phyloP scores from a whole-genome alignment of 2,113 vertebrate species.

The Hystrix cristata region DNA sequence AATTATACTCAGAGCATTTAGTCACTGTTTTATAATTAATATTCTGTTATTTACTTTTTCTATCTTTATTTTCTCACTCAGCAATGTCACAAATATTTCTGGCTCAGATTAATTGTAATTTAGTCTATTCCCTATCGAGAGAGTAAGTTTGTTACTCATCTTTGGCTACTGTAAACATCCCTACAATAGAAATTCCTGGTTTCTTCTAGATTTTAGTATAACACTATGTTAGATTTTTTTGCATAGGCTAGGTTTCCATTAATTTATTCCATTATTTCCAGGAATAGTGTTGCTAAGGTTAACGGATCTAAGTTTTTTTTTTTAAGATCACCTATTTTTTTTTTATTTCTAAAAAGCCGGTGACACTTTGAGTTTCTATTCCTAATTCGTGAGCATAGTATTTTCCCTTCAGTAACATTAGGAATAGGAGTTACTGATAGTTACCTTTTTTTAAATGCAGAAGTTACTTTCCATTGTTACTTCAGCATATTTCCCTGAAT shows the following conservation, averaged over 20 bases:
- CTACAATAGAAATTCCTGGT: neutral
- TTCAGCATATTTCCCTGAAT: neutral
- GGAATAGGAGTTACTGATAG: neutral
- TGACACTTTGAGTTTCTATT: neutral
- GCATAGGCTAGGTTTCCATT: neutral
- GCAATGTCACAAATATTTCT: neutral
- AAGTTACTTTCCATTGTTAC: neutral
- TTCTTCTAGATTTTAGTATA: neutral
- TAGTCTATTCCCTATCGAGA: neutral
- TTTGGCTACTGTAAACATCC: neutral
- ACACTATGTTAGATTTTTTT: neutral
- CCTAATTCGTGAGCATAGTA: neutral
- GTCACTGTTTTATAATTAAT: neutral
- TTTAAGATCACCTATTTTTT: neutral
- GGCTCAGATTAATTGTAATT: neutral
- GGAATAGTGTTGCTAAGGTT: neutral
- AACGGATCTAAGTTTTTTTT: neutral
- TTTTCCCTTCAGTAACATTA: neutral
- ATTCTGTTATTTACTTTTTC: neutral
- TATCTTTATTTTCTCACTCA: constrained; percentile 7
- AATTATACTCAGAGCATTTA: neutral
- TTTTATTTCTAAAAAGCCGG: neutral
- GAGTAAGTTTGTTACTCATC: neutral
- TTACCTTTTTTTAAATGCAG: neutral
- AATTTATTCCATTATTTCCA: neutral